Percentiles rank a stretch among this genome's conserved stretches.
Evolutionary conservation across 2,797 vertebrate species (phyloP).

Genomic region (Monodelphis domestica): DNA sequence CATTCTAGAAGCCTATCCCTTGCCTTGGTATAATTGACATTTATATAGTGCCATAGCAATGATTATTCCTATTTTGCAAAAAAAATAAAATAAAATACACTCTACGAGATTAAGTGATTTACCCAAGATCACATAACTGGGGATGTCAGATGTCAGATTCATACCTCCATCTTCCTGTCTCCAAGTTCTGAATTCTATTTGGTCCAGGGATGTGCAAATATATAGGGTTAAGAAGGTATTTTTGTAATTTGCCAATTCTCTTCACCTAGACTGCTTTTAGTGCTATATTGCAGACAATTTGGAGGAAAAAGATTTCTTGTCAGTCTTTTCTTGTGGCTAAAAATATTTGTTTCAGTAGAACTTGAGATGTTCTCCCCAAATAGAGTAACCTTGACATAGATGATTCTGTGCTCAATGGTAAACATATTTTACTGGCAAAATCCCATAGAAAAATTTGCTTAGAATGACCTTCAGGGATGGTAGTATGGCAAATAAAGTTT

Average conservation of each 20-base stretch:
- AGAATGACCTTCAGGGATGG: slow-evolving; percentile 79
- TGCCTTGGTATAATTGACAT: not conserved
- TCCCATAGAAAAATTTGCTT: slow-evolving; percentile 72
- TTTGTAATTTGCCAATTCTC: slow-evolving; percentile 11
- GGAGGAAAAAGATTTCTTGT: slow-evolving; percentile 31
- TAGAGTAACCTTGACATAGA: slow-evolving; percentile 79
- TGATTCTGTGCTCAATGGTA: slow-evolving; percentile 79
- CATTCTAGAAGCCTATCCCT: not conserved
- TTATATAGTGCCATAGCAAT: not conserved
- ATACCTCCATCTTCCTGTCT: not conserved
- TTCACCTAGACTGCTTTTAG: slow-evolving; percentile 4
- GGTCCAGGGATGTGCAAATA: not conserved
- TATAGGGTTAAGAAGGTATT: not conserved
- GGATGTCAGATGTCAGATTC: not conserved
- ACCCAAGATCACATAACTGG: not conserved
- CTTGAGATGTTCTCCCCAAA: slow-evolving; percentile 77
- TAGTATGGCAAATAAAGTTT: slow-evolving; percentile 77
- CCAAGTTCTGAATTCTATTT: not conserved
- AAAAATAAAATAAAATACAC: not conserved
- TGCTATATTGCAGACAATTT: slow-evolving; percentile 9
- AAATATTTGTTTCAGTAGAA: slow-evolving; percentile 69
- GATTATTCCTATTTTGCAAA: not conserved
- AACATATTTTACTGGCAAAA: slow-evolving; percentile 75
- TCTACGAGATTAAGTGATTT: not conserved
- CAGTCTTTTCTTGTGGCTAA: slow-evolving; percentile 32